Evolutionary conservation across 2,113 vertebrate genomes (phyloP).

Genomic region (Crocuta crocuta): DNA sequence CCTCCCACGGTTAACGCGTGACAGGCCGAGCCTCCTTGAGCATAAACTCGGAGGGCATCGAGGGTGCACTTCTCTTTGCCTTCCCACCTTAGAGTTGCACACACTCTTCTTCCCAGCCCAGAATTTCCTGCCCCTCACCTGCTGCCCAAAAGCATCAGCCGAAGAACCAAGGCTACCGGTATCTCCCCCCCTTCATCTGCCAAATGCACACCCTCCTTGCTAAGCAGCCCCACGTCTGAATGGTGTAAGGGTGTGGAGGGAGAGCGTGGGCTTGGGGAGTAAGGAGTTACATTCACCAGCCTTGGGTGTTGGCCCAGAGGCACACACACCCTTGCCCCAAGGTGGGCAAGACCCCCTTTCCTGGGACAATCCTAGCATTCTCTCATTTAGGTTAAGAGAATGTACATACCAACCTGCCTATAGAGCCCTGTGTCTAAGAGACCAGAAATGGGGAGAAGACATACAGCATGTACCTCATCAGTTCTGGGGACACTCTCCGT

Average conservation of each 20-base stretch:
- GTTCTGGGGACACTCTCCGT: neutral
- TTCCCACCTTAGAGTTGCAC: neutral
- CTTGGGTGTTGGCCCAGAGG: neutral
- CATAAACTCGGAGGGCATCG: neutral
- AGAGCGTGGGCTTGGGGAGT: fast-evolving
- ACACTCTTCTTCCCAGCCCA: neutral
- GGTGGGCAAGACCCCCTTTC: too few relatives aligned
- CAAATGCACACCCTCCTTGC: fast-evolving
- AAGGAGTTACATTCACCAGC: neutral
- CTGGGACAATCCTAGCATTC: fast-evolving
- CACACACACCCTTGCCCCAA: fast-evolving
- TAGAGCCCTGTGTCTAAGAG: neutral
- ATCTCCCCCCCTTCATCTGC: fast-evolving
- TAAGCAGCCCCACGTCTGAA: fast-evolving
- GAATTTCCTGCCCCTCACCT: neutral
- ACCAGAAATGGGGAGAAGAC: too few relatives aligned
- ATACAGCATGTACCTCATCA: fast-evolving
- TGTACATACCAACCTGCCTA: fast-evolving
- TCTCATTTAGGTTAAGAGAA: neutral
- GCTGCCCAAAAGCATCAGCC: neutral
- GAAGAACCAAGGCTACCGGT: fast-evolving
- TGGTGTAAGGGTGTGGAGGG: fast-evolving
- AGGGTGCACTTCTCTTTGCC: fast-evolving
- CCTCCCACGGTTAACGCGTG: fast-evolving
- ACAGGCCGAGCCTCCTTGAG: fast-evolving